A percentile compares a stretch with the other conserved stretches of the same genome.
These are phyloP conservation scores for Hylomyscus alleni DNA, from an alignment of 2,797 vertebrate species.

Conservation along the genomic window DNA sequence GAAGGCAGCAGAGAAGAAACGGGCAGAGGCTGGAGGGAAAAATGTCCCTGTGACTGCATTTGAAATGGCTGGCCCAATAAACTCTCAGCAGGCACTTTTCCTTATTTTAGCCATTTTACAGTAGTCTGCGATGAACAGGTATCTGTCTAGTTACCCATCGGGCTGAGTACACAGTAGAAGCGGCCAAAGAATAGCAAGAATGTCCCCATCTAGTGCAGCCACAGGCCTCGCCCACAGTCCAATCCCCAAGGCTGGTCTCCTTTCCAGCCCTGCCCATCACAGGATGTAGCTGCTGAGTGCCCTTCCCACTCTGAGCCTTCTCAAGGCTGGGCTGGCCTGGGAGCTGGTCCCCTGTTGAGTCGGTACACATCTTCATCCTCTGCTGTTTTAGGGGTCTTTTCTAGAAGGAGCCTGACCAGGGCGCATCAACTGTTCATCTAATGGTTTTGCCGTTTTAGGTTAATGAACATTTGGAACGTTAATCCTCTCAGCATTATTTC, in stretches of 20 bases:
- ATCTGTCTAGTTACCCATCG: not conserved
- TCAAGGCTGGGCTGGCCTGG: not conserved
- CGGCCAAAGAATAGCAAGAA: not conserved
- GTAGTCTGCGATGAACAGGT: no score
- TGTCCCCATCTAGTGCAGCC: not conserved
- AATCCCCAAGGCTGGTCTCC: not conserved
- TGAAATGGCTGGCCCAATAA: not conserved
- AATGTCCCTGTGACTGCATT: not conserved
- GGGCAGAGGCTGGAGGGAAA: not conserved
- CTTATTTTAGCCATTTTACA: not conserved
- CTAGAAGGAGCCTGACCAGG: not conserved
- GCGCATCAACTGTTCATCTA: not conserved
- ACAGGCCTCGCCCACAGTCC: not conserved
- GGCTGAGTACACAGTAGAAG: not conserved
- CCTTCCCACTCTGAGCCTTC: not conserved
- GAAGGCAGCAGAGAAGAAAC: not conserved
- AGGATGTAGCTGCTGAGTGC: rapidly evolving
- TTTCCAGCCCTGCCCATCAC: not conserved
- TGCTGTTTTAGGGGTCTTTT: not conserved
- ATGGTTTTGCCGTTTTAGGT: not conserved
- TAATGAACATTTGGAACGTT: not conserved
- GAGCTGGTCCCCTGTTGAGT: not conserved
- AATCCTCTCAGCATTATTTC: slow-evolving; percentile 6
- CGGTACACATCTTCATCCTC: not conserved
- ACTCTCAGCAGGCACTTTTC: not conserved